Conservation (phyloP, 2,888 invertebrate genomes). For the Octodonta nipae region DNA sequence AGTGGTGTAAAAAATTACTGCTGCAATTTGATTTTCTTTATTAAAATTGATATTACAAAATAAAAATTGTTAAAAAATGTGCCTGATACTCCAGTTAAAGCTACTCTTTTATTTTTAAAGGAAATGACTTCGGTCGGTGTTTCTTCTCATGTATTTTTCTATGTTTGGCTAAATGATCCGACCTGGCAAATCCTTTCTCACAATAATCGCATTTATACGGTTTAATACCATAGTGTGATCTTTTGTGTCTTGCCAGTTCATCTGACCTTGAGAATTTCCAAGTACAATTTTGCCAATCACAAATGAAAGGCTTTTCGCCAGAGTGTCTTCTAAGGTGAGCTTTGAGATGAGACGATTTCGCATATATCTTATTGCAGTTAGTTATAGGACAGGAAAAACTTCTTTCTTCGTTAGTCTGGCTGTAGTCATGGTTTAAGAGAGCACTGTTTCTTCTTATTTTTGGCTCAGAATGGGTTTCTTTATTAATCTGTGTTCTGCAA, state of each 20-base stretch:
- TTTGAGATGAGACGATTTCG: slow-evolving; percentile 80
- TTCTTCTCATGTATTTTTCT: slow-evolving; percentile 67
- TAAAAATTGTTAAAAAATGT: too few species aligned
- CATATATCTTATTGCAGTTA: slow-evolving; percentile 68
- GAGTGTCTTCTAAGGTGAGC: slow-evolving; percentile 76
- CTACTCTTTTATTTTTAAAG: too few species aligned
- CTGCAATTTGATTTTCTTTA: too few species aligned
- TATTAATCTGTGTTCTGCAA: too few species aligned
- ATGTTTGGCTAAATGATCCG: slow-evolving; percentile 89
- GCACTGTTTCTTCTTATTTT: slow-evolving; percentile 13
- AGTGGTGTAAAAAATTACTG: too few species aligned
- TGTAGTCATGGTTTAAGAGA: too few species aligned
- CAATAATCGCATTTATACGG: slow-evolving; percentile 84
- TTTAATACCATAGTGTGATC: slow-evolving; percentile 91
- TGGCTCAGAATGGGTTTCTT: neutral
- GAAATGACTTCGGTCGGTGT: too few species aligned
- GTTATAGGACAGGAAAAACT: slow-evolving; percentile 56
- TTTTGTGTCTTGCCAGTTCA: slow-evolving; percentile 79
- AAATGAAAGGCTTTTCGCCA: slow-evolving; percentile 48
- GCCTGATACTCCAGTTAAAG: too few species aligned
- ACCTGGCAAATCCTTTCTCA: slow-evolving; percentile 78
- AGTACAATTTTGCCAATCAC: slow-evolving; percentile 57
- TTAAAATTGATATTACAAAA: too few species aligned
- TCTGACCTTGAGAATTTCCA: slow-evolving; percentile 93
- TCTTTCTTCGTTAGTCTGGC: slow-evolving; percentile 39